A percentile compares a stretch with the other conserved stretches of the same genome.
Conservation (phyloP, 64 coral and sea anemone genomes). For the Montipora foliosa region DNA sequence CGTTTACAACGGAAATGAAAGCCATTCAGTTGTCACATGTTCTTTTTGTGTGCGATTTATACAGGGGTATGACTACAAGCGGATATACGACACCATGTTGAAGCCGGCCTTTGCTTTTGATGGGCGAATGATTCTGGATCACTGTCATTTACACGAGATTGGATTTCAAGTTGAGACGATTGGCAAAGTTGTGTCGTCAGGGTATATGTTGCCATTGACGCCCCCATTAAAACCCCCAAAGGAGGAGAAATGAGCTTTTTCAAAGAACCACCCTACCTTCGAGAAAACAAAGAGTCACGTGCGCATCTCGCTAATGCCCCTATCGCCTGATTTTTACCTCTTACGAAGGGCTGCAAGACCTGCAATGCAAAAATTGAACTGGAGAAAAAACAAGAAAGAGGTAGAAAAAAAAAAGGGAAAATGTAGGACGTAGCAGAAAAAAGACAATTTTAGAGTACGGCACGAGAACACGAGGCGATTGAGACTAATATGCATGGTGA, state of each 20-base stretch:
- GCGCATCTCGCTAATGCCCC: no score
- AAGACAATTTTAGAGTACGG: no score
- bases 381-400: no score
- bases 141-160: slow-evolving; percentile 90
- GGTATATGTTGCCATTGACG: slow-evolving; percentile 76
- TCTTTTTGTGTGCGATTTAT: background rate
- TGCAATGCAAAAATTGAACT: no score
- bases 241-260: slow-evolving; percentile 21
- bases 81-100: slow-evolving; percentile 91
- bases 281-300: no score
- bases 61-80: slow-evolving; percentile 90
- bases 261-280: background rate
- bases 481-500: no score
- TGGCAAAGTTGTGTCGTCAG: slow-evolving; percentile 92
- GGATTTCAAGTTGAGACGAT: slow-evolving; percentile 99
- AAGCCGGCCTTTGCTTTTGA: slow-evolving; percentile 99
- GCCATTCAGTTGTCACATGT: background rate
- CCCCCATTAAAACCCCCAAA: slow-evolving; percentile 69
- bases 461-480: no score
- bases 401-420: no score
- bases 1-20: no score
- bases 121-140: slow-evolving; percentile 97
- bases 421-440: no score
- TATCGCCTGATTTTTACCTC: no score
- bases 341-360: no score